Evolutionary conservation across 2,888 invertebrate species (phyloP), one percentile per base, ranked within the genome.

Genomic region (Thecocarcelia acutangulata): DNA sequence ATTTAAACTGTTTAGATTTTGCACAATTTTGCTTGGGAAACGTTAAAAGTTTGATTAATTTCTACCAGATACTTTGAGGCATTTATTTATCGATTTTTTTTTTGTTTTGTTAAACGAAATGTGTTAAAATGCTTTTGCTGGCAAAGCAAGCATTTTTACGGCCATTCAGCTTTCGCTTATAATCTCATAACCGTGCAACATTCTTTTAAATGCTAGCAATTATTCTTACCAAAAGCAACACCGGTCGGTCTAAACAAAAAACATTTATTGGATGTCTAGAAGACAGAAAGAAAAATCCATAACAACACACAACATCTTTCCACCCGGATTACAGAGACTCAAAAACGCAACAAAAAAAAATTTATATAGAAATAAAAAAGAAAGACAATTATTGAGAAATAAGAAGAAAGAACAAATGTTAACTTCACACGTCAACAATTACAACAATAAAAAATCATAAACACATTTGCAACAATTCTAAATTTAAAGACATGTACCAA

Each of bases 111-210:
- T 15, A 1, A 28, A 15, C 4, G 1, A 15, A 52, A 40, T 66
- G 17, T 17, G 15, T 37, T 50, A 24, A 68, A 68, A 61, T 68
- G 40, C 40, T 68, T 69, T 80, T 66, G 69, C 50, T 64, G 50
- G 54, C 12, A n/a, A n/a, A n/a, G 42, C 63, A 79, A 15, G n/a
- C 46, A 56, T 61, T 72, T 74, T 76, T 72, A 75, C 15, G 74
- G 54, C 37, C 74, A 48, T 69, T 69, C 50, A 61, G 80, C 76
- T 81, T 81, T 81, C 73, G 81, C 81, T 81, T 77, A 64, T 56
- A 77, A 77, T 59, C 63, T 66, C 68, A 68, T 76, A 61, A 56
- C 54, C 61, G 37, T 42, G 48, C 54, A 59, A 46, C 42, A 76
- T 59, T 63, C 40, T 48, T 46, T 48, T 73, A 66, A 66, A 61